These are phyloP conservation scores for Pitta sordida DNA, from an alignment of 2,113 vertebrate species.

Conservation along the genomic window DNA sequence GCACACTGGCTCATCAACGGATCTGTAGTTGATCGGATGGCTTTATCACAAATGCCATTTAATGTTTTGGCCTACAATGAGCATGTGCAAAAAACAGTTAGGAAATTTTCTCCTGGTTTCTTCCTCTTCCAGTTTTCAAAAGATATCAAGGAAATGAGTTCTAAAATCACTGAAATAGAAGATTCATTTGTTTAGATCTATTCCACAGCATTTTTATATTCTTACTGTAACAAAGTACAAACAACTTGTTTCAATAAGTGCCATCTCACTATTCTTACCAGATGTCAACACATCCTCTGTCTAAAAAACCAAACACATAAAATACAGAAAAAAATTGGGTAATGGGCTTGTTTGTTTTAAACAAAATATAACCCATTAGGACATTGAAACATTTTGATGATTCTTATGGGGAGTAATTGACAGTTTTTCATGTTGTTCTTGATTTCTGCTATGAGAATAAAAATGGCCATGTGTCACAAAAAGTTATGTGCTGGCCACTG, in stretches of 20 bases:
- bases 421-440: not conserved
- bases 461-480: not conserved
- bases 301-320: not conserved
- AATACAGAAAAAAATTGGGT: accelerated
- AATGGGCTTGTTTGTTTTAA: not conserved
- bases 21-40: constrained; percentile 79
- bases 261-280: not conserved
- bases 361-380: not conserved
- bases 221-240: not conserved
- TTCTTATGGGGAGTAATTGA: not conserved
- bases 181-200: not conserved
- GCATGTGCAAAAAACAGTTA: not conserved
- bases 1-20: constrained; percentile 81
- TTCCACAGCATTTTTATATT: not conserved
- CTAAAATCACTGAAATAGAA: not conserved
- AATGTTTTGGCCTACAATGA: constrained; percentile 82
- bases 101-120: not conserved
- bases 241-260: not conserved
- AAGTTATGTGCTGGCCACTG: not conserved
- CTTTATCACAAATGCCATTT: constrained; percentile 90
- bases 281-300: not conserved
- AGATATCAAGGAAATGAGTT: not conserved
- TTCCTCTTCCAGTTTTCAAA: not conserved
- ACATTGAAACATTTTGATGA: not conserved
- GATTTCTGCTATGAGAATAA: not conserved